These are phyloP conservation scores for Apis mellifera DNA, from an alignment of 1,140 invertebrate genomes.

Conservation along the genomic window Amel_HAv3.1 CM009944.2:8000501-8001000, in stretches of 20 bases:
- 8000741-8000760: background rate
- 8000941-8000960: background rate
- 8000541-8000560: background rate
- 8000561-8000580: background rate
- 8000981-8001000: background rate
- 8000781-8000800: background rate
- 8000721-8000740: background rate
- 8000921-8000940: slow-evolving; percentile 1
- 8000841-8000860: background rate
- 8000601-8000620: background rate
- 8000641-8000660: too few species aligned
- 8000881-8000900: too few species aligned
- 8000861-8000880: fast-evolving
- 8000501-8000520: too few species aligned
- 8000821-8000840: background rate
- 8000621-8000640: background rate
- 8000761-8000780: slow-evolving; percentile 1
- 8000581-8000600: background rate
- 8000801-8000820: background rate
- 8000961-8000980: background rate
- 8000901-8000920: background rate
- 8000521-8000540: background rate
- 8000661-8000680: background rate
- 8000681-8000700: background rate
- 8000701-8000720: background rate